Percentiles rank a stretch among this genome's conserved stretches.
These are phyloP conservation scores for Tetragonisca angustula DNA, from an alignment of 2,888 invertebrate species.

Conservation along the genomic window DNA sequence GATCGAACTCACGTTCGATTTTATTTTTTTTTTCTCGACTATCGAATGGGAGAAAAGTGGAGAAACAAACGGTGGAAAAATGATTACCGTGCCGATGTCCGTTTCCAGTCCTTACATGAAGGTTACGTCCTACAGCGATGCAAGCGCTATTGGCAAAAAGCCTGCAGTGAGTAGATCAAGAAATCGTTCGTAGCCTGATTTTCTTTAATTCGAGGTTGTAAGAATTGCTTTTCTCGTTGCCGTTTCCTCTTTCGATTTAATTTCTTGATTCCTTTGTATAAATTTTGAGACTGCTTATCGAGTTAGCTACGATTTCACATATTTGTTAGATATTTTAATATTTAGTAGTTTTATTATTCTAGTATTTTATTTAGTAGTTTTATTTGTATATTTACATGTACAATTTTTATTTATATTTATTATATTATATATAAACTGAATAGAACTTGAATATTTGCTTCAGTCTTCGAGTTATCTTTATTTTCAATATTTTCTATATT, in stretches of 20 bases:
- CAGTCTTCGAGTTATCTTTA: not conserved
- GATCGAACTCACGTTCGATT: not conserved
- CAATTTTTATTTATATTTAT: no score
- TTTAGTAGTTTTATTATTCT: not conserved
- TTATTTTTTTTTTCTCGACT: no score
- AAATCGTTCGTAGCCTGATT: conserved; percentile 29
- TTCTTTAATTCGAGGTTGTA: conserved; percentile 32
- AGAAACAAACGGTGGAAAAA: conserved; percentile 56
- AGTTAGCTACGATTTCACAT: not conserved
- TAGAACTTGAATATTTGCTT: not conserved
- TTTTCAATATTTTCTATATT: not conserved
- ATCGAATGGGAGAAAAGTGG: conserved; percentile 37
- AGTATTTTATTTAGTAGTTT: not conserved
- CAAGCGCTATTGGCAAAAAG: conserved; percentile 78
- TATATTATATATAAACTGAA: not conserved
- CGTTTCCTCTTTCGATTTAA: not conserved
- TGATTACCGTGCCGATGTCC: conserved; percentile 81
- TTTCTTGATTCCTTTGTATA: not conserved
- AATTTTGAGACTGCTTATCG: not conserved
- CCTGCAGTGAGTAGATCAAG: conserved; percentile 76
- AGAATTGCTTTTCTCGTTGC: not conserved
- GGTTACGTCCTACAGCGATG: conserved; percentile 81
- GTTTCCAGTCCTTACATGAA: conserved; percentile 80
- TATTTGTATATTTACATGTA: not conserved
- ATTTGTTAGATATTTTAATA: no score